These are phyloP conservation scores for Heliothis subflexa DNA, from an alignment of 1,140 invertebrate genomes.

Conservation along the genomic window DNA sequence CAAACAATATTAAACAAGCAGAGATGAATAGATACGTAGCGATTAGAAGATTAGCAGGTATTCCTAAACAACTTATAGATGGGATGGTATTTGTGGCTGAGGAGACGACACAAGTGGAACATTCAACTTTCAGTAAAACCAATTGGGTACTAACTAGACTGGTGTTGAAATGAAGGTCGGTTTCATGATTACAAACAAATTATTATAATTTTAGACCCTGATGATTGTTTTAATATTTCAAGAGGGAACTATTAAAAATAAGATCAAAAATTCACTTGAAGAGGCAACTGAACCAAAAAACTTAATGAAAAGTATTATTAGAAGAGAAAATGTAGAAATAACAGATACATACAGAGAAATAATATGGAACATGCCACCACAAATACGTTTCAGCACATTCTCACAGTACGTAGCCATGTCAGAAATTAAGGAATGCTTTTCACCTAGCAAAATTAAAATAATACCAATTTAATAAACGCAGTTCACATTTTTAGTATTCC, in stretches of 20 bases:
- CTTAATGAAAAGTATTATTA: slow-evolving; percentile 3
- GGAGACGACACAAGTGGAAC: not conserved
- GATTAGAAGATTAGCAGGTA: slow-evolving; percentile 31
- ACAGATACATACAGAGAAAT: slow-evolving; percentile 52
- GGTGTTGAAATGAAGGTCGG: not conserved
- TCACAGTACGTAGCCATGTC: slow-evolving; percentile 63
- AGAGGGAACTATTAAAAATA: too few relatives aligned
- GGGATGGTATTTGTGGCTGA: slow-evolving; percentile 5
- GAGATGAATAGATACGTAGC: slow-evolving; percentile 63
- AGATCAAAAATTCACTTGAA: slow-evolving; percentile 17
- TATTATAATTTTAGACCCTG: too few relatives aligned
- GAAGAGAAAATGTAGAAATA: slow-evolving; percentile 42
- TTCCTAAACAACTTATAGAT: slow-evolving; percentile 12
- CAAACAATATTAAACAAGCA: slow-evolving; percentile 77
- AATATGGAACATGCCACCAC: slow-evolving; percentile 63
- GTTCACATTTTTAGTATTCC: slow-evolving; percentile 28
- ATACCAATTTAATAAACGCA: slow-evolving; percentile 31
- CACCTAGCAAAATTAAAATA: slow-evolving; percentile 53
- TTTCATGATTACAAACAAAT: too few relatives aligned
- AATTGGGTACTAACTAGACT: slow-evolving; percentile 15
- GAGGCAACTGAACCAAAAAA: slow-evolving; percentile 42
- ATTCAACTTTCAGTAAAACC: not conserved
- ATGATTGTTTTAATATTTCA: too few relatives aligned
- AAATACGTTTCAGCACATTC: slow-evolving; percentile 64
- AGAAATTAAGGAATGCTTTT: slow-evolving; percentile 48